Base-by-base conservation (phyloP, 2,113 vertebrate species). In the Atractosteus spatula region DNA sequence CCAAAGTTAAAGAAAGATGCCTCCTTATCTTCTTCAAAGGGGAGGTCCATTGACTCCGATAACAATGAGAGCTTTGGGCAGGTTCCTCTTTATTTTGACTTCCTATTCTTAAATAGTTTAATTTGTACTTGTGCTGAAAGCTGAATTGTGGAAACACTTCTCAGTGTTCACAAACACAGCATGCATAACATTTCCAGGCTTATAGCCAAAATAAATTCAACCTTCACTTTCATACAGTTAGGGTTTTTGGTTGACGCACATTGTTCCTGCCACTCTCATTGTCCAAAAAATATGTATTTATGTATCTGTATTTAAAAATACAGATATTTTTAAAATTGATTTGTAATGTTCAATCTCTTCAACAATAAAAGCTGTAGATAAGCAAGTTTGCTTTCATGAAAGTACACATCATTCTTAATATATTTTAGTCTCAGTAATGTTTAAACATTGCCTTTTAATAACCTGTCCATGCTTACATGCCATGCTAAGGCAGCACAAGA, bases 41-140 rank as follows among this genome's bases (percentile, higher is more conserved):
- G n/a, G 14, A 29, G 29, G 3, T 13, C 1, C 4, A 59, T 59
- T 8, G 82, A 84, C 73, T 73, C 71, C 74, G 7, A 41, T 62
- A 7, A 74, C 66, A 84, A 81, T 85, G 77, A 80, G 82, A 79
- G 47, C 66, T 77, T 76, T 77, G 87, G 83, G 84, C 82, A 59
- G 84, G 75, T 82, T 85, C 80, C 12, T 56, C 55, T 74, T 76
- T 90, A 88, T 90, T 90, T 90, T 87, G 88, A 87, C 83, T 87
- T 79, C 73, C 79, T 16, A 41, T 85, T 77, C 55, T 73, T 67
- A 80, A 80, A 76, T 71, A 65, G 66, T 76, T 73, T 76, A 74
- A 78, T 87, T 80, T 82, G 78, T 47, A 67, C 81, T 82, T 78
- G 85, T 86, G 87, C 74, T 87, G 89, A 90, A 87, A 90, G 89